These are phyloP conservation scores for Champsocephalus gunnari DNA, from an alignment of 2,797 vertebrate genomes.

Conservation along the genomic window DNA sequence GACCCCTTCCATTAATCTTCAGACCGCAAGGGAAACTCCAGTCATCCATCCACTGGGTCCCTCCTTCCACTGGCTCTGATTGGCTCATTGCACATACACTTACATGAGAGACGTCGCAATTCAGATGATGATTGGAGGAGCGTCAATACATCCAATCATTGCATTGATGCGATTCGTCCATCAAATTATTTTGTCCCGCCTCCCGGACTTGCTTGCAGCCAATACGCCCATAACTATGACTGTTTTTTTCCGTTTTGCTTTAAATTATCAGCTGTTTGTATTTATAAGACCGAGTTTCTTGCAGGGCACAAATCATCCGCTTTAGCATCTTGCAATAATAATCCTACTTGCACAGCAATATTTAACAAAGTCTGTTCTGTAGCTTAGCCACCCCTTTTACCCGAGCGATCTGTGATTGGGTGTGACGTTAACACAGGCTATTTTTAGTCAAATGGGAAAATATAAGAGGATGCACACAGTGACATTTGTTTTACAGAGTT, in stretches of 20 bases:
- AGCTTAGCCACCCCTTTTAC: constrained; percentile 66
- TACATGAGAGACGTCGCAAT: constrained; percentile 22
- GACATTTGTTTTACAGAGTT: constrained; percentile 48
- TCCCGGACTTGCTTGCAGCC: constrained; percentile 45
- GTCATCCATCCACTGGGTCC: constrained; percentile 76
- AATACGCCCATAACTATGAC: constrained; percentile 67
- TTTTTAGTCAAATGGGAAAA: constrained; percentile 86
- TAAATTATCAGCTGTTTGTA: constrained; percentile 20
- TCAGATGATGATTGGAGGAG: constrained; percentile 65
- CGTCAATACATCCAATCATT: constrained; percentile 33
- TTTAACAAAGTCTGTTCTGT: constrained; percentile 40
- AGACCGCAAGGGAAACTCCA: constrained; percentile 87
- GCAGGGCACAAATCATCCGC: neutral
- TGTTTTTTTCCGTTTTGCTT: constrained; percentile 49
- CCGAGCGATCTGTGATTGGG: constrained; percentile 78
- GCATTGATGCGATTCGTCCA: constrained; percentile 69
- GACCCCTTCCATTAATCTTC: constrained; percentile 87
- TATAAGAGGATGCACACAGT: constrained; percentile 68
- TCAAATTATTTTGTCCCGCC: constrained; percentile 66
- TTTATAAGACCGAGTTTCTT: neutral
- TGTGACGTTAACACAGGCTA: constrained; percentile 82
- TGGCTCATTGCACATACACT: constrained; percentile 51
- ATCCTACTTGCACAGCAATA: constrained; percentile 14
- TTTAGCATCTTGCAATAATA: neutral
- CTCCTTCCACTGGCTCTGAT: constrained; percentile 63